Base-by-base conservation (phyloP, 2,888 invertebrate genomes). In the Eupithecia insigniata region DNA sequence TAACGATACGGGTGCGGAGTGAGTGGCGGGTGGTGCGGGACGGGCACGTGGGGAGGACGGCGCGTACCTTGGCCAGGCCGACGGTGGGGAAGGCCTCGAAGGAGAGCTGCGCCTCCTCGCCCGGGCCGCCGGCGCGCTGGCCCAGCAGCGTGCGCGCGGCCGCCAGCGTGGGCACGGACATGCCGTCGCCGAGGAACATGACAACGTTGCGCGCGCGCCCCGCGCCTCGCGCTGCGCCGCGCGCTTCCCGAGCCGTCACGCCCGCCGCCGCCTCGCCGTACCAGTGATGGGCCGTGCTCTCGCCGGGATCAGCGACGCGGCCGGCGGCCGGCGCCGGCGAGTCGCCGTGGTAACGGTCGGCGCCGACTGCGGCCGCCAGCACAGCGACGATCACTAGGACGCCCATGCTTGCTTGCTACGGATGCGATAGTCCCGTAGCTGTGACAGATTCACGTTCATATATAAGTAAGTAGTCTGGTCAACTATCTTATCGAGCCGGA, bases 131-230 rank as follows among this genome's bases (percentile, higher is more conserved):
- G 18, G 85, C 83, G 58, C 92, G 89, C 84, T 96, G 96, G 2
- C 96, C 96, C 64, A 95, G 90, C 82, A 95, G 95, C 39, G 95
- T 94, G 79, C 96, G 91, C 28, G 95, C 92, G 4, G 95, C 92
- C 2, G 96, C 96, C 68, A 96, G 87, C 1, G 96, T 96, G 18
- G 96, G 93, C 71, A 96, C 90, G 0, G 96, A 96, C 96, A 97
- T 96, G 58, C 97, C 97, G 88, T 97, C 97, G 16, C 96, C 96
- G 72, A 97, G 85, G 86, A 96, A 96, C 83, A 96, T 89, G 74
- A 96, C 95, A 7, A 96, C 89, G 87, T 96, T 96, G 77, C 90
- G 91, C 14, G 95, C 95, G 73, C 89, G 32, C 26, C 67, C 66
- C 78, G 68, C 43, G 46, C 70, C 67, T 22, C 81, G 77, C 18